Conservation (phyloP, 2,113 vertebrate genomes). For the Piaya cayana region DNA sequence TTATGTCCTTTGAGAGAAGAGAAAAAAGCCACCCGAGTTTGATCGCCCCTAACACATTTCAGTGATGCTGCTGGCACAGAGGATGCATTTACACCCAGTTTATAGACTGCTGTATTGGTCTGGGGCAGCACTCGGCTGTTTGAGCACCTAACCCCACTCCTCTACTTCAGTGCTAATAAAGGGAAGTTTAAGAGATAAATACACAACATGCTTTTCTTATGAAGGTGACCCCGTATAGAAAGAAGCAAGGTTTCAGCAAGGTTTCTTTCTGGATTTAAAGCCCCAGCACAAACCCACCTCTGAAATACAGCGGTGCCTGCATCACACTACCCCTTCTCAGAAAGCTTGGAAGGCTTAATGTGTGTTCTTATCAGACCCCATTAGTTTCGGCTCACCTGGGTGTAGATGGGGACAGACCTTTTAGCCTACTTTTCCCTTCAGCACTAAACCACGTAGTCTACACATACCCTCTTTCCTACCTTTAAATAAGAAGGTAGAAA, state of each 20-base stretch:
- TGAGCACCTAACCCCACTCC: background rate
- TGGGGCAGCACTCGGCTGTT: background rate
- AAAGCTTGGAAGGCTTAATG: background rate
- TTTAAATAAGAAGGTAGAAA: background rate
- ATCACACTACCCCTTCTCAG: rapidly evolving
- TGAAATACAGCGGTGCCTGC: background rate
- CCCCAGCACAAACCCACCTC: background rate
- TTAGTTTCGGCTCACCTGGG: background rate
- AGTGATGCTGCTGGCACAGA: background rate
- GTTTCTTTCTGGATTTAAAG: background rate
- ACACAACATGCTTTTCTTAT: rapidly evolving
- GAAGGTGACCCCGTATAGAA: rapidly evolving
- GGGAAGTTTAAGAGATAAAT: background rate
- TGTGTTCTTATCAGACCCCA: rapidly evolving
- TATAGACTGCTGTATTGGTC: background rate
- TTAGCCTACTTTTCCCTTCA: background rate
- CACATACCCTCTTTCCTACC: background rate
- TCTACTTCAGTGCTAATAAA: background rate
- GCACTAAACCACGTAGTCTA: background rate
- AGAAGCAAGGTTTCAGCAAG: background rate
- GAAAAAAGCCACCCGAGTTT: background rate
- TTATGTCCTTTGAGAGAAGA: background rate
- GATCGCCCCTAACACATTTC: background rate
- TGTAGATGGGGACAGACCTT: background rate
- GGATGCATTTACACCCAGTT: background rate